Conservation (phyloP, 2,888 invertebrate genomes). For the Timema podura region DNA sequence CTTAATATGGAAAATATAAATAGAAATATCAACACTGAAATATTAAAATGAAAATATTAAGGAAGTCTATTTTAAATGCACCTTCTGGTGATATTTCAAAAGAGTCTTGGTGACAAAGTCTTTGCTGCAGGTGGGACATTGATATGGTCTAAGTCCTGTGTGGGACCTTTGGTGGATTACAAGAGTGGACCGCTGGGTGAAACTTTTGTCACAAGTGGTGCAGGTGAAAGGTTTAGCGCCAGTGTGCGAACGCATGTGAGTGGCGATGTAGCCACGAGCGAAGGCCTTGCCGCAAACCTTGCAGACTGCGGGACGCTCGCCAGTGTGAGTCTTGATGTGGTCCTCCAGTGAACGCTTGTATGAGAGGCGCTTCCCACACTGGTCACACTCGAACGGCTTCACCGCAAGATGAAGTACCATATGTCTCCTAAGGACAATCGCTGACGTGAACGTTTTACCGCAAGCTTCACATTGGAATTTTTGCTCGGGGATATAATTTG, state of each 20-base stretch:
- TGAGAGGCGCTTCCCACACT: slow-evolving; percentile 41
- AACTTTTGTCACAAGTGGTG: slow-evolving; percentile 39
- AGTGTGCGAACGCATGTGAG: slow-evolving; percentile 41
- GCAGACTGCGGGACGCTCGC: slow-evolving; percentile 28
- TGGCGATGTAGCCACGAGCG: slow-evolving; percentile 36
- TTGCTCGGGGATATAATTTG: slow-evolving; percentile 39
- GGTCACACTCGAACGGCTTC: slow-evolving; percentile 37
- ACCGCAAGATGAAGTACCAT: slow-evolving; percentile 9
- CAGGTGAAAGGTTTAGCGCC: slow-evolving; percentile 37
- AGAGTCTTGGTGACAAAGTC: slow-evolving; percentile 34
- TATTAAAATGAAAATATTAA: too few species aligned
- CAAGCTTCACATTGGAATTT: slow-evolving; percentile 44
- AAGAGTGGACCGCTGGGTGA: slow-evolving; percentile 44
- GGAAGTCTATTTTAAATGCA: too few species aligned
- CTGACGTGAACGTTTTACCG: slow-evolving; percentile 43
- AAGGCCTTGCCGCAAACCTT: slow-evolving; percentile 39
- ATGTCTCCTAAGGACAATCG: slow-evolving; percentile 35
- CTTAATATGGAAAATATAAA: too few species aligned
- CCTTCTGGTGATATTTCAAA: slow-evolving; percentile 28
- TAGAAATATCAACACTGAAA: too few species aligned
- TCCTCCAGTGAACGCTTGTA: slow-evolving; percentile 18
- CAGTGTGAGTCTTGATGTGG: slow-evolving; percentile 25
- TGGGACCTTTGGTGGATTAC: slow-evolving; percentile 43
- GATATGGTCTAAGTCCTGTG: slow-evolving; percentile 33
- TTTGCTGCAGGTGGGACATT: slow-evolving; percentile 20